Base-by-base conservation (phyloP, 2,888 invertebrate genomes). In the Lasioglossum lativentre region DNA sequence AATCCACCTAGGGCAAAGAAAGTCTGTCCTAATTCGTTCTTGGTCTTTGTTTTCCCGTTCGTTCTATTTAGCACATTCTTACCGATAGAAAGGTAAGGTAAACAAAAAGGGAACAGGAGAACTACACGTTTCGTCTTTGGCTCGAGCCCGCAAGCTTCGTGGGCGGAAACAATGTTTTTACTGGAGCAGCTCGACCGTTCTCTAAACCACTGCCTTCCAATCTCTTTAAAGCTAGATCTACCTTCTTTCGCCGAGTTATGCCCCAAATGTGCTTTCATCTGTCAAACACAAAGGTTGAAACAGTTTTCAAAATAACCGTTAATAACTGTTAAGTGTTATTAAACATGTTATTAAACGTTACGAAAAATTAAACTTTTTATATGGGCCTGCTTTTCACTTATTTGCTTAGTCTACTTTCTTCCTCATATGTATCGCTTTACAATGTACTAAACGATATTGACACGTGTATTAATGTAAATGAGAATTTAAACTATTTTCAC, bases 111-210 rank as follows among this genome's bases (percentile, higher is more conserved):
- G 73, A 66, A 68, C 40, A 59, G 38, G 34, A 23, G 16, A 73
- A 30, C 74, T 47, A 27, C 74, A 56, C 68, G 74, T 72, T 75
- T 63, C 70, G 72, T 72, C 72, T 86, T 85, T 81, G 81, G 75
- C 81, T 38, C 34, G 16, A 59, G 27, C 75, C 34, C 77, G 70
- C 71, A 40, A 52, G 75, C 81, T 86, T 81, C 81, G 70, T 71
- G 56, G 79, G 40, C 59, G 76, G 80, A 59, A 81, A 81, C 80
- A 85, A 80, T 85, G 85, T 85, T 78, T 83, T 70, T 74, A 47
- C 63, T 40, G 70, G 14, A 66, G 56, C 71, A 66, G 52, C 74
- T 47, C 70, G 59, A 83, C 70, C 75, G n/a, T 40, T 52, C 68
- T 77, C 45, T 78, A 45, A 80, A 85, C 42, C 80, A 70, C 19